Evolutionary conservation across 2,797 vertebrate genomes (phyloP).

Genomic region (Gymnothorax reevesii): DNA sequence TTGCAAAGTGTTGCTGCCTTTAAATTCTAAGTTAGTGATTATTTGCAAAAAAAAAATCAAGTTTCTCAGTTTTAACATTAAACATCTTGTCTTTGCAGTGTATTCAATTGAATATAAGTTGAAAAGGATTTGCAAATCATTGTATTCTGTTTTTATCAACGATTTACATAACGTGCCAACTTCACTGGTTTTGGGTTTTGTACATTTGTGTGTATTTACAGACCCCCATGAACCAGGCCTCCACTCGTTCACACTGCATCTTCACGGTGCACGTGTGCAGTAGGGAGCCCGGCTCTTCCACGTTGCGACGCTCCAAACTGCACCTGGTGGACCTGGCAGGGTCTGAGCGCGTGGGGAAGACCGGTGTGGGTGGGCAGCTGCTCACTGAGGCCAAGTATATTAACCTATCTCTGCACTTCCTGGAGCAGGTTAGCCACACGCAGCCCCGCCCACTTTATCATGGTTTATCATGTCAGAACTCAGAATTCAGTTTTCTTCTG

Average conservation of each 20-base stretch:
- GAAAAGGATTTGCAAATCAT: too few species aligned
- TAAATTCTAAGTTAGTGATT: too few species aligned
- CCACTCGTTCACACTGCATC: slow-evolving; percentile 94
- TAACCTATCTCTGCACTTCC: slow-evolving; percentile 91
- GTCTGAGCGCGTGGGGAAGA: slow-evolving; percentile 90
- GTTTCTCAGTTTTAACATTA: too few species aligned
- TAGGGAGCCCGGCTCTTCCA: slow-evolving; percentile 86
- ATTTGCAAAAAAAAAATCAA: too few species aligned
- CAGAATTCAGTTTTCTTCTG: not conserved
- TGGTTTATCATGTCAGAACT: not conserved
- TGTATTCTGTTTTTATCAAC: too few species aligned
- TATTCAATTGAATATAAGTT: too few species aligned
- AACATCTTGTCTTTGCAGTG: too few species aligned
- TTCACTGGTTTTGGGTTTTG: too few species aligned
- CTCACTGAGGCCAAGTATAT: slow-evolving; percentile 97
- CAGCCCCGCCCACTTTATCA: not conserved
- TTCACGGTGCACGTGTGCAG: slow-evolving; percentile 92
- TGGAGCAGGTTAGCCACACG: slow-evolving; percentile 84
- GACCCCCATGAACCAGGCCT: slow-evolving; percentile 97
- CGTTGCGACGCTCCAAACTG: slow-evolving; percentile 82
- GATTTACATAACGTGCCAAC: too few species aligned
- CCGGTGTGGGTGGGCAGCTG: slow-evolving; percentile 83
- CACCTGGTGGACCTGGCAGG: slow-evolving; percentile 96
- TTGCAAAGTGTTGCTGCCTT: too few species aligned
- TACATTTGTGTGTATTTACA: slow-evolving; percentile 59